phyloP scores from a whole-genome alignment of 2,888 invertebrate species.

The Schrankia costaestrigalis region DNA sequence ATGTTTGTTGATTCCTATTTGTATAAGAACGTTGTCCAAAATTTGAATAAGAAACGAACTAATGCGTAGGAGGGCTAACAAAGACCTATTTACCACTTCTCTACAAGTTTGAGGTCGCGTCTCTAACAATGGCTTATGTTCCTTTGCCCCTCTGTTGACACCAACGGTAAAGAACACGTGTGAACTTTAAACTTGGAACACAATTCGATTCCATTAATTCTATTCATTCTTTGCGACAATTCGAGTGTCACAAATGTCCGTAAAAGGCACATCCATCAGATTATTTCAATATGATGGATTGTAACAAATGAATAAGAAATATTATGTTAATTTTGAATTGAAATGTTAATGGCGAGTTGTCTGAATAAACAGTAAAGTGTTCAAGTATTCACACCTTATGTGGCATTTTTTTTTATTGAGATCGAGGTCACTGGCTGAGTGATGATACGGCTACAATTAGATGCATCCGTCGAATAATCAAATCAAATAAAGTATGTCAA shows the following conservation, averaged over 20 bases:
- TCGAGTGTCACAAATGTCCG: slow-evolving; percentile 74
- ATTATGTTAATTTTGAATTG: slow-evolving; percentile 72
- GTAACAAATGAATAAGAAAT: slow-evolving; percentile 58
- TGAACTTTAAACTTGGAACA: slow-evolving; percentile 62
- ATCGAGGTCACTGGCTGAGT: slow-evolving; percentile 6
- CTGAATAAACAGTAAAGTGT: slow-evolving; percentile 56
- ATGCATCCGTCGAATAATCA: slow-evolving; percentile 3
- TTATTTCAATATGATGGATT: slow-evolving; percentile 64
- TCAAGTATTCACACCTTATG: slow-evolving; percentile 54
- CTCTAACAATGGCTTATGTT: slow-evolving; percentile 19
- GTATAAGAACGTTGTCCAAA: slow-evolving; percentile 30
- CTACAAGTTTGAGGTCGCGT: slow-evolving; percentile 12
- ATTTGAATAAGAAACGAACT: slow-evolving; percentile 40
- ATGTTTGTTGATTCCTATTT: slow-evolving; percentile 57
- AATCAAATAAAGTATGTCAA: slow-evolving; percentile 1
- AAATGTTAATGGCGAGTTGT: slow-evolving; percentile 65
- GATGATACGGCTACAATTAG: slow-evolving; percentile 5
- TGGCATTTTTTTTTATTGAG: slow-evolving; percentile 20
- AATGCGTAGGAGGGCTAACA: slow-evolving; percentile 44
- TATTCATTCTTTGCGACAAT: slow-evolving; percentile 61
- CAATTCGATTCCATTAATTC: slow-evolving; percentile 46
- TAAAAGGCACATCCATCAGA: slow-evolving; percentile 55
- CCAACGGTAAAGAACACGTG: slow-evolving; percentile 62
- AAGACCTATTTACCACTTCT: too few relatives aligned
- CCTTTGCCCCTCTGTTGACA: slow-evolving; percentile 46